phyloP scores from a whole-genome alignment of 1,140 invertebrate genomes.

The Halesus radiatus region DNA sequence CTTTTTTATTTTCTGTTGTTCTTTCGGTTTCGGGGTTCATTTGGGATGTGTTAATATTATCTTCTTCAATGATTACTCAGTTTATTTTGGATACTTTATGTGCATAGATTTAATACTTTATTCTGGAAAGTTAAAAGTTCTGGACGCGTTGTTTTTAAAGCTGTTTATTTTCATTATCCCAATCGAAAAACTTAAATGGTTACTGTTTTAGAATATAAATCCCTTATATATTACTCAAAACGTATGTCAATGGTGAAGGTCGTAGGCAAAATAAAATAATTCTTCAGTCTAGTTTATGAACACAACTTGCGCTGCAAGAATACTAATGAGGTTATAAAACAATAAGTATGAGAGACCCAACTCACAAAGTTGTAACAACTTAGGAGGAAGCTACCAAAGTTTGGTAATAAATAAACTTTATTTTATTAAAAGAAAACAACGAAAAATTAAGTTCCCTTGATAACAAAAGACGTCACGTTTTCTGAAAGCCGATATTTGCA shows the following conservation, averaged over 20 bases:
- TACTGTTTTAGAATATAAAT: too few relatives aligned
- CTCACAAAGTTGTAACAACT: conserved; percentile 25
- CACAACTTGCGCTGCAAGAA: conserved; percentile 6
- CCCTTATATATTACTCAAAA: too few relatives aligned
- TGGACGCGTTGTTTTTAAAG: too few relatives aligned
- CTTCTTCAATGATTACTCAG: too few relatives aligned
- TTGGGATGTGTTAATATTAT: too few relatives aligned
- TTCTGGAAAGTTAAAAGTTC: too few relatives aligned
- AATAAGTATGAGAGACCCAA: conserved; percentile 29
- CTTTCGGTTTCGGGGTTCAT: too few relatives aligned
- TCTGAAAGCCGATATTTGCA: conserved; percentile 21
- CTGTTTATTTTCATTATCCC: too few relatives aligned
- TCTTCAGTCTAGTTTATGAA: conserved; percentile 6
- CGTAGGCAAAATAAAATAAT: conserved; percentile 5
- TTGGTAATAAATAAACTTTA: conserved; percentile 23
- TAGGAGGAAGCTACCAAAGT: conserved; percentile 14
- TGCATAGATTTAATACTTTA: too few relatives aligned
- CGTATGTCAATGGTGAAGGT: background rate
- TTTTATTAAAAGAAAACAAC: conserved; percentile 22
- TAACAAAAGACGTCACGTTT: conserved; percentile 24
- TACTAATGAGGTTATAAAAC: conserved; percentile 26
- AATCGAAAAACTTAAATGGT: too few relatives aligned
- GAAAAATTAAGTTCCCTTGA: background rate
- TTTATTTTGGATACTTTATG: too few relatives aligned
- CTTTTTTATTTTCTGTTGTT: too few relatives aligned